Percentiles rank a stretch among this genome's conserved stretches.
Conservation (phyloP, 2,888 invertebrate species). For the Norana najaformis region DNA sequence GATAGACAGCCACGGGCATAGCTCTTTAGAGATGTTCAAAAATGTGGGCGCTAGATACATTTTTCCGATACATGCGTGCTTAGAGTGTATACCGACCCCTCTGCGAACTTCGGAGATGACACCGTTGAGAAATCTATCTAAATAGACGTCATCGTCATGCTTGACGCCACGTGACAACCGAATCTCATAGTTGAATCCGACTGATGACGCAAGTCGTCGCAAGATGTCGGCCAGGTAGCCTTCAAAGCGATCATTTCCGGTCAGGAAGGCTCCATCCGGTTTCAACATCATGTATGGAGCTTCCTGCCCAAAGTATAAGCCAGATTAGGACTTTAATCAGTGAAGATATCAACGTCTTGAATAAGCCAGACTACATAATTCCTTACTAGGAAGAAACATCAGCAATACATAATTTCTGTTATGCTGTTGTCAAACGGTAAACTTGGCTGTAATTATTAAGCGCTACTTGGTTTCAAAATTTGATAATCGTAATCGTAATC, state of each 20-base stretch:
- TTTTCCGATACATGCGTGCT: too few relatives aligned
- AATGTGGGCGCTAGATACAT: too few relatives aligned
- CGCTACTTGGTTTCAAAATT: too few relatives aligned
- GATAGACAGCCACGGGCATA: too few relatives aligned
- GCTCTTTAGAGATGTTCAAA: too few relatives aligned
- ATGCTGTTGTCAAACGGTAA: too few relatives aligned
- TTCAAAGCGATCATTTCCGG: slow-evolving; percentile 45
- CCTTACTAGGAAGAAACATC: too few relatives aligned
- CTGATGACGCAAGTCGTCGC: slow-evolving; percentile 28
- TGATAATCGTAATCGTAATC: neutral
- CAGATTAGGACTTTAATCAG: neutral
- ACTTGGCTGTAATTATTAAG: too few relatives aligned
- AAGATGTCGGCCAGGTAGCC: slow-evolving; percentile 46
- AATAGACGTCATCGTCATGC: slow-evolving; percentile 30
- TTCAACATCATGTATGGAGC: slow-evolving; percentile 46
- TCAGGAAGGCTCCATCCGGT: slow-evolving; percentile 39
- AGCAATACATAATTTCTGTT: too few relatives aligned
- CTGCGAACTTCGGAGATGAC: slow-evolving; percentile 16
- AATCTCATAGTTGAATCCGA: slow-evolving; percentile 45
- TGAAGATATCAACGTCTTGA: too few relatives aligned
- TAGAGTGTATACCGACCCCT: neutral
- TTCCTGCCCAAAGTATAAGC: slow-evolving; percentile 35
- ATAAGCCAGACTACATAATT: neutral
- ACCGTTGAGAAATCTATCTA: slow-evolving; percentile 10
- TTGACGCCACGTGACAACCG: slow-evolving; percentile 40